A percentile compares a stretch with the other conserved stretches of the same genome.
phyloP scores from a whole-genome alignment of 1,140 invertebrate genomes.

The Sipha flava region DNA sequence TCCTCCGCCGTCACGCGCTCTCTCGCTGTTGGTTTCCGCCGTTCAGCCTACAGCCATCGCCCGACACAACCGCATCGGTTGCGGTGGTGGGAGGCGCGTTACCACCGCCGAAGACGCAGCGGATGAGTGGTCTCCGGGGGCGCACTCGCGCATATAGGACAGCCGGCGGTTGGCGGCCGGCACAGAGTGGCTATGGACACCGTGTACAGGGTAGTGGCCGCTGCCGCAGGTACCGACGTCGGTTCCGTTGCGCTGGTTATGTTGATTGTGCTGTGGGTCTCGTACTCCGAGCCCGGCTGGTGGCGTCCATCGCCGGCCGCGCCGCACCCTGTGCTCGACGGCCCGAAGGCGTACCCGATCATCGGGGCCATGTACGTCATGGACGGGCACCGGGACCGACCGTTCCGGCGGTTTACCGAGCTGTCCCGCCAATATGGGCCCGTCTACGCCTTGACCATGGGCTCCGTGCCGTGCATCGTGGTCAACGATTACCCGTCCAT shows the following conservation, averaged over 20 bases:
- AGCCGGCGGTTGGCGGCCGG: background rate
- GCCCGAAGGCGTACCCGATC: constrained; percentile 58
- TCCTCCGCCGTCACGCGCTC: too few relatives aligned
- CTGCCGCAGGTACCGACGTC: background rate
- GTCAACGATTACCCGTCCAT: constrained; percentile 66
- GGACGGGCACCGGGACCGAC: constrained; percentile 52
- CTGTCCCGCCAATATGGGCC: constrained; percentile 63
- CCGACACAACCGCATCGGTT: too few relatives aligned
- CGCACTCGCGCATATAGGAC: background rate
- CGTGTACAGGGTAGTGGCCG: background rate
- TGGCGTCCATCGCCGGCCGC: background rate
- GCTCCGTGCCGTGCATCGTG: constrained; percentile 60
- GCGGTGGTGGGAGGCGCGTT: too few relatives aligned
- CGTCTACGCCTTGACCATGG: constrained; percentile 64
- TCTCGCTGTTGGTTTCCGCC: too few relatives aligned
- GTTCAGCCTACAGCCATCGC: too few relatives aligned
- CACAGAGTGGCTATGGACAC: constrained; percentile 15
- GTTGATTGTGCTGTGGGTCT: background rate
- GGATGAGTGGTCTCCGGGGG: background rate
- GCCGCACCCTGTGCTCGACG: constrained; percentile 44
- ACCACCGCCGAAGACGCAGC: too few relatives aligned
- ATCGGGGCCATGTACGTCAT: constrained; percentile 63
- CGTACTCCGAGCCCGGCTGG: background rate
- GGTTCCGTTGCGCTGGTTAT: background rate
- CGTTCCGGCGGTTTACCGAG: constrained; percentile 63